Percentiles rank a stretch among this genome's conserved stretches.
These are phyloP conservation scores for Crypturellus undulatus DNA, from an alignment of 2,113 vertebrate genomes.

Conservation along the genomic window DNA sequence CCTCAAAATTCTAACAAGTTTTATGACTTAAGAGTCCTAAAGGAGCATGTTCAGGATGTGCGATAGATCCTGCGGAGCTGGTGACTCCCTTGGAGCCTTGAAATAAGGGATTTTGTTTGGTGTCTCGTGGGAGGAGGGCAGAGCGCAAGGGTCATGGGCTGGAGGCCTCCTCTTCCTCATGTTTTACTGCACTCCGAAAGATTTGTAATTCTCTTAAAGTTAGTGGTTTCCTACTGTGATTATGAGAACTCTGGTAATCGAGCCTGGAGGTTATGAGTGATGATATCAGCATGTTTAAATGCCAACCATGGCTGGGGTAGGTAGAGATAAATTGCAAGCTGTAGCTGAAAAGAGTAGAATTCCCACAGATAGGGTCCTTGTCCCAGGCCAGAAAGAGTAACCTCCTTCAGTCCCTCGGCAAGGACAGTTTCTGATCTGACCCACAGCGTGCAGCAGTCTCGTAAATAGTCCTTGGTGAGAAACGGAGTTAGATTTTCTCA, in stretches of 20 bases:
- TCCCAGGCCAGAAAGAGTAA: not conserved
- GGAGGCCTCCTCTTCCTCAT: not conserved
- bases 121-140: not conserved
- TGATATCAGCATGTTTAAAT: not conserved
- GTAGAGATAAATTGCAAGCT: not conserved
- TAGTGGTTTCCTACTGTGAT: not conserved
- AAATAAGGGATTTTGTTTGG: not conserved
- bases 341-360: not conserved
- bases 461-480: not conserved
- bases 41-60: not conserved
- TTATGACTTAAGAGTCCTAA: not conserved
- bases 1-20: not conserved
- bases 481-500: not conserved
- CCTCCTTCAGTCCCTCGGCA: not conserved
- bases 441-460: fast-evolving
- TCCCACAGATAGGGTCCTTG: not conserved
- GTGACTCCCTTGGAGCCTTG: not conserved
- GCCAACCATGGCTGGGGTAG: not conserved
- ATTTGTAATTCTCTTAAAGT: slow-evolving; percentile 1
- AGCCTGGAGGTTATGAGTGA: slow-evolving; percentile 29
- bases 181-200: not conserved
- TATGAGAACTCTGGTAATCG: not conserved
- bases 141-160: not conserved
- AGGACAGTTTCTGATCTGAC: not conserved
- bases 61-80: not conserved